Percentiles rank a stretch among this genome's conserved stretches.
phyloP scores from a whole-genome alignment of 2,113 vertebrate genomes.

The Dicerorhinus sumatrensis region DNA sequence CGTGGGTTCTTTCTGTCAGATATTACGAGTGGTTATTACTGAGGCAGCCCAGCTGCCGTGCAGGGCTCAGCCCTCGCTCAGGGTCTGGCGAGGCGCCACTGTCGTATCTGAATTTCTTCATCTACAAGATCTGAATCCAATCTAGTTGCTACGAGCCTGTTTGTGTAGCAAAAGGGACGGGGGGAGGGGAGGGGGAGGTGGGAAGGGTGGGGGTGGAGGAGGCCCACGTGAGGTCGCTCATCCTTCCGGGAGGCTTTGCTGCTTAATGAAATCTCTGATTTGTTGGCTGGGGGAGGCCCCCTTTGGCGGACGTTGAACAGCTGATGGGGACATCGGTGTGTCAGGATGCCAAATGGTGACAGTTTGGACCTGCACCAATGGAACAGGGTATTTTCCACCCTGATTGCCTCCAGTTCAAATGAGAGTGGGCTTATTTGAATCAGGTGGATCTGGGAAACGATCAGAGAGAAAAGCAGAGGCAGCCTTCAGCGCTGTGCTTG shows the following conservation, averaged over 20 bases:
- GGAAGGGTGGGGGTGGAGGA: neutral
- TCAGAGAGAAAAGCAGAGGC: slow-evolving; percentile 51
- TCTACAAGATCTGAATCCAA: slow-evolving; percentile 82
- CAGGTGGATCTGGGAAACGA: slow-evolving; percentile 66
- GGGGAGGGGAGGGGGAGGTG: neutral
- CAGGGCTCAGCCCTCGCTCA: slow-evolving; percentile 70
- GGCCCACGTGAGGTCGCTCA: slow-evolving; percentile 73
- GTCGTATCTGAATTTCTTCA: slow-evolving; percentile 81
- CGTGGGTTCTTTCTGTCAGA: slow-evolving; percentile 83
- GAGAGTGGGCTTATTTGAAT: slow-evolving; percentile 69
- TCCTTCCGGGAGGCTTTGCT: slow-evolving; percentile 78
- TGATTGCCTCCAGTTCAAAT: slow-evolving; percentile 74
- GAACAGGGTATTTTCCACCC: slow-evolving; percentile 72
- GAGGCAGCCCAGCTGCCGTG: slow-evolving; percentile 72
- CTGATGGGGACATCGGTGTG: slow-evolving; percentile 75
- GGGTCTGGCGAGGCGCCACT: slow-evolving; percentile 63
- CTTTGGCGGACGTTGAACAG: slow-evolving; percentile 74
- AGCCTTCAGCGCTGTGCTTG: neutral
- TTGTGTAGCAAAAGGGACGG: slow-evolving; percentile 70
- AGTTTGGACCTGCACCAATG: slow-evolving; percentile 73
- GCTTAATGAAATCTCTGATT: slow-evolving; percentile 82
- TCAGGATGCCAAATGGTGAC: slow-evolving; percentile 81
- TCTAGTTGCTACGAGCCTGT: slow-evolving; percentile 72
- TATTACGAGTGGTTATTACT: slow-evolving; percentile 83
- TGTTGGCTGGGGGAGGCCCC: slow-evolving; percentile 70